These are phyloP conservation scores for Butastur rufipennis DNA, from an alignment of 2,113 vertebrate species.

Conservation along the genomic window DNA sequence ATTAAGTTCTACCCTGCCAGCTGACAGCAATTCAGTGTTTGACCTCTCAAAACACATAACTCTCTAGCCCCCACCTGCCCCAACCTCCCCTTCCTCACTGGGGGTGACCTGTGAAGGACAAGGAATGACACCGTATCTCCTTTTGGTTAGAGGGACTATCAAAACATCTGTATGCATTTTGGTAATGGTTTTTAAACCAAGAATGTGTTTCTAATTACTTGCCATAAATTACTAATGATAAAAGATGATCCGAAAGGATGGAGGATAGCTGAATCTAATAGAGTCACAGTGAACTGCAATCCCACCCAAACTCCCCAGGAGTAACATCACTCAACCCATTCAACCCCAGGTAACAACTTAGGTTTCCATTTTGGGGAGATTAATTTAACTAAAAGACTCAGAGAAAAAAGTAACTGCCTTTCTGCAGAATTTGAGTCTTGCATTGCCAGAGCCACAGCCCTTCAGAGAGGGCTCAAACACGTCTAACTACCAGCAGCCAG, in stretches of 20 bases:
- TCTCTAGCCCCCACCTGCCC: not conserved
- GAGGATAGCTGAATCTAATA: not conserved
- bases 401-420: not conserved
- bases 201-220: not conserved
- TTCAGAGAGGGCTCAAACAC: not conserved
- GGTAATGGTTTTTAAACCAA: not conserved
- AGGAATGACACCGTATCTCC: not conserved
- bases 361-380: not conserved
- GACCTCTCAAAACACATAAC: not conserved
- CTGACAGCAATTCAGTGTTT: not conserved
- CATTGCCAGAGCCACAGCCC: not conserved
- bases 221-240: not conserved
- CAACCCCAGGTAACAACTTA: not conserved
- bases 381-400: not conserved
- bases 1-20: not conserved
- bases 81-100: not conserved
- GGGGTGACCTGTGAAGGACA: not conserved
- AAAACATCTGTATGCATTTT: not conserved
- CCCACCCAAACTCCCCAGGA: not conserved
- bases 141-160: not conserved
- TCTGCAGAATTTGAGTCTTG: not conserved
- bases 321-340: not conserved
- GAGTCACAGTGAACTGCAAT: not conserved
- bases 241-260: not conserved
- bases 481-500: not conserved